Base-by-base conservation (phyloP, 2,888 invertebrate genomes). In the Eugnorisma glareosa region DNA sequence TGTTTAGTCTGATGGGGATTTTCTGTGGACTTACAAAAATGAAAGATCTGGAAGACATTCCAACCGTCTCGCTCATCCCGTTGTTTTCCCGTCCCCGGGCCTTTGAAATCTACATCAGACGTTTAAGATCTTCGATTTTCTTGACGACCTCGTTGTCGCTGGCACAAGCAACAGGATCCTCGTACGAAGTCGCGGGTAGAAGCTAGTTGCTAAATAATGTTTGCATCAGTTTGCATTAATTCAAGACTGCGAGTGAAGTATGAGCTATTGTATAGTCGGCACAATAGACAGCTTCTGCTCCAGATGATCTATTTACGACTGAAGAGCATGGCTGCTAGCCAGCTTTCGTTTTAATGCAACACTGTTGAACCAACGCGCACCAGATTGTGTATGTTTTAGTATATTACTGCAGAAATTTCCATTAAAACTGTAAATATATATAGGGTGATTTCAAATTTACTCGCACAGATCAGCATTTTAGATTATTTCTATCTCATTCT, bases 261-360 rank as follows among this genome's bases (percentile, higher is more conserved):
- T 78, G 43, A 48, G 31, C 51, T 54, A 54, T 59, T 45, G 67
- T 80, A 31, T 75, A 63, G 21, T 71, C 24, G 51, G 35, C 59
- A 51, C 63, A 81, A 71, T 59, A 37, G 43, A 68, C 67, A 59
- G 43, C 24, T 68, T 67, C 13, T 37, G 57, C 45, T 81, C 48
- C 48, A 57, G 63, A 28, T 43, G 71, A 72, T 68, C 61, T 82
- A 82, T 82, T 82, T 82, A 57, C 51, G 70, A 73, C 61, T 61
- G 15, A 43, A 66, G 66, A 54, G 57, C 43, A 82, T 82, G 83
- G 82, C 83, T 69, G 66, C 69, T 67, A 82, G 83, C 83, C 82
- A 83, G 83, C 24, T 67, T 24, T 31, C 61, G 43, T 79, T 77
- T 70, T 68, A 68, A 63, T 51, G 21, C 67, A 61, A 31, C 10